Percentiles rank a stretch among this genome's conserved stretches.
Evolutionary conservation across 2,113 vertebrate genomes (phyloP).

Genomic region (Dipodomys spectabilis): DNA sequence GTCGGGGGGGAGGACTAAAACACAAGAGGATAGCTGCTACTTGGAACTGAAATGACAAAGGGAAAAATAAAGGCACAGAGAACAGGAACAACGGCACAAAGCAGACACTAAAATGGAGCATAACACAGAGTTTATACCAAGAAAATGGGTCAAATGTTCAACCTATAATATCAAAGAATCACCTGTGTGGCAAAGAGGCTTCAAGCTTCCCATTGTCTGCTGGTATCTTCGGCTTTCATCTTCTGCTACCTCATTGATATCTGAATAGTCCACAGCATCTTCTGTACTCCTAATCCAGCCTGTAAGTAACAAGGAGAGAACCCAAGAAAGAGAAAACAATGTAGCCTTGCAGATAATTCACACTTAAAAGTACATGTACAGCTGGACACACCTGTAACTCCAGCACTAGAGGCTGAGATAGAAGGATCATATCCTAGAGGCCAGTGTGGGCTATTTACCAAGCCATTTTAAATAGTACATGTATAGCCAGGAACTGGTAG

Average conservation of each 20-base stretch:
- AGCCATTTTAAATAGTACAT: too few relatives aligned
- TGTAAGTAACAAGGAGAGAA: slow-evolving; percentile 68
- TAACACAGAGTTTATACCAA: background rate
- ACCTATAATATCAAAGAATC: background rate
- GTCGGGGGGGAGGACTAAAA: background rate
- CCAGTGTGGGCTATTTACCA: too few relatives aligned
- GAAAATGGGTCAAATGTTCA: slow-evolving; percentile 17
- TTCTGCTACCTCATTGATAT: slow-evolving; percentile 98
- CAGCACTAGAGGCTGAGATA: too few relatives aligned
- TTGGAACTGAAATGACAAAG: slow-evolving; percentile 40
- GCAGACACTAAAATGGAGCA: background rate
- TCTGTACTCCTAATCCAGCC: slow-evolving; percentile 98
- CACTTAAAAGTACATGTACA: background rate
- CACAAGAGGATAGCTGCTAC: background rate
- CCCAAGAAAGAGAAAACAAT: background rate
- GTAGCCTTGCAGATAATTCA: background rate
- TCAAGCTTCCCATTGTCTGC: slow-evolving; percentile 94
- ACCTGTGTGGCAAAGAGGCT: slow-evolving; percentile 92
- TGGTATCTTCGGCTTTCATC: slow-evolving; percentile 96
- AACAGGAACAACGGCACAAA: slow-evolving; percentile 27
- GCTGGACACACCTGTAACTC: too few relatives aligned
- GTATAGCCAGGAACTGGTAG: too few relatives aligned
- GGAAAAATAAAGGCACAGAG: background rate
- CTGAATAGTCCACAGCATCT: slow-evolving; percentile 98
- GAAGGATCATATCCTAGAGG: too few relatives aligned